A percentile compares a stretch with the other conserved stretches of the same genome.
phyloP scores from a whole-genome alignment of 1,140 invertebrate genomes.

The Dolichoris vasculosae region DNA sequence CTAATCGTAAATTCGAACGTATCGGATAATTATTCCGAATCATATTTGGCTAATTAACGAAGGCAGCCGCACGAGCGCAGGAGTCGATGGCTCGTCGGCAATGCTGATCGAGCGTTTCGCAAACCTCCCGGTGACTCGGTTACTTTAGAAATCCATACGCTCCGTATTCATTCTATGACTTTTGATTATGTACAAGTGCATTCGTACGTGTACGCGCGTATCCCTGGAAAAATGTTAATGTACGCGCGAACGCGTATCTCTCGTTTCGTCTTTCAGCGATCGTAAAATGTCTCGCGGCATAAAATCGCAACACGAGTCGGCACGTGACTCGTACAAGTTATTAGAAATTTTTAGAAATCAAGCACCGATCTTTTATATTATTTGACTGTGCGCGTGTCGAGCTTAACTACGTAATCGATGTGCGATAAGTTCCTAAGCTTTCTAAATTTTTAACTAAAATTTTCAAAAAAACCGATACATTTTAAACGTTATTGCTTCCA shows the following conservation, averaged over 20 bases:
- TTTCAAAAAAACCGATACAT: background rate
- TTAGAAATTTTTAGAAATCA: background rate
- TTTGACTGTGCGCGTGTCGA: background rate
- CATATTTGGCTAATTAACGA: slow-evolving; percentile 9
- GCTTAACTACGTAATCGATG: background rate
- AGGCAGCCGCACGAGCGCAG: background rate
- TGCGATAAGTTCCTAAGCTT: background rate
- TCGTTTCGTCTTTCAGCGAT: background rate
- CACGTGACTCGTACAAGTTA: background rate
- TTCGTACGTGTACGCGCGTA: background rate
- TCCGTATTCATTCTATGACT: background rate
- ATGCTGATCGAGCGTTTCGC: slow-evolving; percentile 1
- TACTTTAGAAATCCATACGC: background rate
- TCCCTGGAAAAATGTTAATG: background rate
- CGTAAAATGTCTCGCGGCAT: background rate
- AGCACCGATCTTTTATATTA: background rate
- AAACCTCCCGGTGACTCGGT: background rate
- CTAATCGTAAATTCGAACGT: background rate
- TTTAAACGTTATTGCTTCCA: background rate
- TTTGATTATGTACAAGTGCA: background rate
- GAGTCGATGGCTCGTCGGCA: background rate
- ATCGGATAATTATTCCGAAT: background rate
- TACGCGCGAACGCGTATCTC: background rate
- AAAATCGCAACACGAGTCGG: background rate
- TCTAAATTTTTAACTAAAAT: too few species aligned